Percentiles rank a stretch among this genome's conserved stretches.
These are phyloP conservation scores for Oreohelix idahoensis DNA, from an alignment of 1,140 invertebrate genomes.

Conservation along the genomic window DNA sequence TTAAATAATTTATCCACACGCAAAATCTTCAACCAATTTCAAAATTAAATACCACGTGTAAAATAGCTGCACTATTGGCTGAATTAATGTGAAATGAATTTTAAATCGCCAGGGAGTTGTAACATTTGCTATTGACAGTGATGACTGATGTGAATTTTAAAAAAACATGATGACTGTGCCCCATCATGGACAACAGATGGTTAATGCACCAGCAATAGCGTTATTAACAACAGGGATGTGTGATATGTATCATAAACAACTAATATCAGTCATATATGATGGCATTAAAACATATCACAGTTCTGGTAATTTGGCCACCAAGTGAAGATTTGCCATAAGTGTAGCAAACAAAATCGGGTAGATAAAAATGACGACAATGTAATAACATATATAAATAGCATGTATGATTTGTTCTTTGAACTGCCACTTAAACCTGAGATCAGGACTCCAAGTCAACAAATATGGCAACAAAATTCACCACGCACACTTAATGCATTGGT, in stretches of 20 bases:
- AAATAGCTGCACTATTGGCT: too few relatives aligned
- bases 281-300: slow-evolving; percentile 22
- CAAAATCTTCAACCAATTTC: too few relatives aligned
- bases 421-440: slow-evolving; percentile 34
- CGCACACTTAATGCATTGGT: not conserved
- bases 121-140: too few relatives aligned
- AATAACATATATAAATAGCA: not conserved
- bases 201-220: not conserved
- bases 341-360: not conserved
- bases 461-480: slow-evolving; percentile 18
- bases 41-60: too few relatives aligned
- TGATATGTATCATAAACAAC: slow-evolving; percentile 5
- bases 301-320: not conserved
- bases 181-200: too few relatives aligned
- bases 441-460: slow-evolving; percentile 32
- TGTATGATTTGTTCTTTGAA: not conserved
- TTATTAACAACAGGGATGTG: not conserved
- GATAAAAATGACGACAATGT: not conserved
- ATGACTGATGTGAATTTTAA: too few relatives aligned
- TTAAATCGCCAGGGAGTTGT: too few relatives aligned
- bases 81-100: too few relatives aligned
- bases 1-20: too few relatives aligned
- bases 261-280: slow-evolving; percentile 26
- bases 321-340: not conserved
- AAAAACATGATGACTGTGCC: too few relatives aligned